These are phyloP conservation scores for Mythimna ferrago DNA, from an alignment of 2,888 invertebrate genomes.

Conservation along the genomic window DNA sequence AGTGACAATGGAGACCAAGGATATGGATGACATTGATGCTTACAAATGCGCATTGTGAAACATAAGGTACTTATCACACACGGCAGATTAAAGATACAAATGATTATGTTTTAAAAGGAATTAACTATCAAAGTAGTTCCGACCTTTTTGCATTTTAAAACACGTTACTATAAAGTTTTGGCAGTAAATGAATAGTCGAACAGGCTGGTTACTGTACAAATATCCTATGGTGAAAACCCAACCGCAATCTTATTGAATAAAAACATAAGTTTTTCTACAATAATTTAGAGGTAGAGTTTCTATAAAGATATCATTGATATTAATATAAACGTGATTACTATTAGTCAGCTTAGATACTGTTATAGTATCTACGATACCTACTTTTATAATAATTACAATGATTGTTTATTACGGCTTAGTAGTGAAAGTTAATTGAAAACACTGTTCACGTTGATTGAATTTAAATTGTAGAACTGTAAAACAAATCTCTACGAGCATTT, in stretches of 20 bases:
- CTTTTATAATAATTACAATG: background rate
- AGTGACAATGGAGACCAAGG: constrained; percentile 13
- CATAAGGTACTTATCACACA: background rate
- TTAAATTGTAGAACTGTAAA: background rate
- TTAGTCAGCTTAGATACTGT: background rate
- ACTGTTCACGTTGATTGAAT: background rate
- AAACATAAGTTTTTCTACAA: too few relatives aligned
- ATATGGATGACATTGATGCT: background rate
- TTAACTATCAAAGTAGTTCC: background rate
- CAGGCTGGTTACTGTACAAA: background rate
- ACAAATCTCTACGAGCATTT: background rate
- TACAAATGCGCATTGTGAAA: background rate
- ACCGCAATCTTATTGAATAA: background rate
- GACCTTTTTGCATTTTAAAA: background rate
- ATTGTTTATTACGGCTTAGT: background rate
- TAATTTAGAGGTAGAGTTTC: too few relatives aligned
- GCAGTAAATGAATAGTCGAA: background rate
- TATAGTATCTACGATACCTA: background rate
- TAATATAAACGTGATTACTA: background rate
- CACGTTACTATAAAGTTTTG: background rate
- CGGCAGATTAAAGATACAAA: too few relatives aligned
- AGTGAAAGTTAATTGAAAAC: constrained; percentile 11
- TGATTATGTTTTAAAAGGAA: background rate
- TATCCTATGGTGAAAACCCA: background rate
- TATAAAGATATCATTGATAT: too few relatives aligned